Base-by-base conservation (phyloP, 2,888 invertebrate species). In the Euzophera pinguis region DNA sequence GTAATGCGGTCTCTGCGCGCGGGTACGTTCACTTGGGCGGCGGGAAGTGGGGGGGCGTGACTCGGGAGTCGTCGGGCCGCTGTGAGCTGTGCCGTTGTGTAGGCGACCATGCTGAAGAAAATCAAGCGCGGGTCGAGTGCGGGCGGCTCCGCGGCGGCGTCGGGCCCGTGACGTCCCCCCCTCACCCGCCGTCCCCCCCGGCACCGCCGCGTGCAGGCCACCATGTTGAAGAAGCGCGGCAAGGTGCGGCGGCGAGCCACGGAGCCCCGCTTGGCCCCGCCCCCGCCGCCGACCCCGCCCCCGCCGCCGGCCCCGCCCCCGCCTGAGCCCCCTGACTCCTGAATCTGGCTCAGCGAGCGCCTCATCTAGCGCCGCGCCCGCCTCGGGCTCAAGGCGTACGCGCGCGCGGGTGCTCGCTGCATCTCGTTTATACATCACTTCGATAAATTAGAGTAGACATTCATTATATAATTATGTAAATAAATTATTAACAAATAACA, bases 31-130 rank as follows among this genome's bases (percentile, higher is more conserved):
- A 48, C 48, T 56, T 45, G 22, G 22, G n/a, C n/a, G n/a, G n/a
- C n/a, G n/a, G 22, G 22, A 5, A 22, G 5, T 2, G 50, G 56
- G 59, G 60, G 54, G 53, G 64, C 53, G 68, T 58, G 64, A 63
- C 58, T 59, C 63, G 65, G 62, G 60, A 34, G 45, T 45, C 42
- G 58, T 54, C 58, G 57, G 59, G 63, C 60, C 53, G 58, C 57
- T 56, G 61, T 58, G 62, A 58, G 60, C 53, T 62, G 60, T 75
- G 75, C 73, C 72, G 78, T 78, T 75, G 78, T 77, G 81, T 93
- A 99, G 99, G 99, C 99, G 86, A 99, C 99, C 91, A 99, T 99
- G 99, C 94, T 99, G 94, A 99, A 99, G 96, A 99, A 99, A 95
- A 95, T 95, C 92, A 99, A 99, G 94, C 98, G 98, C 93, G 98